Conservation (phyloP, 2,797 vertebrate species). For the Rhinatrema bivittatum region DNA sequence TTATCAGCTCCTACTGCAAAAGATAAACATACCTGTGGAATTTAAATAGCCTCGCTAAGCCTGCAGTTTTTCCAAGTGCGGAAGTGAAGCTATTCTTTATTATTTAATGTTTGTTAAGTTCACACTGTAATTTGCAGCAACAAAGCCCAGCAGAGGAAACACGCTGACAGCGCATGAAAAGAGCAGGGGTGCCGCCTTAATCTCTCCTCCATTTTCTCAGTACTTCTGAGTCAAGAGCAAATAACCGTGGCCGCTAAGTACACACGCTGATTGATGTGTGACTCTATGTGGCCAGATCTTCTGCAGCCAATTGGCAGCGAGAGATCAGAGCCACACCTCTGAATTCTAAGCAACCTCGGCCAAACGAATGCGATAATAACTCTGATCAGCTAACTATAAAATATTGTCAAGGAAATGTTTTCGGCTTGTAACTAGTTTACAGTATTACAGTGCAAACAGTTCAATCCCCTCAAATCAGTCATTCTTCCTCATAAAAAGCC, state of each 20-base stretch:
- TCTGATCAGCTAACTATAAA: slow-evolving; percentile 1
- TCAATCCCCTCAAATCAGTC: too few species aligned
- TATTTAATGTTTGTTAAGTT: slow-evolving; percentile 24
- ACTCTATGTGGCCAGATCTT: background rate
- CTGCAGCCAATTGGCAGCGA: background rate
- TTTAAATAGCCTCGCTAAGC: slow-evolving; percentile 19
- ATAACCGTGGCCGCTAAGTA: background rate
- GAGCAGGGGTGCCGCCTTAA: slow-evolving; percentile 21
- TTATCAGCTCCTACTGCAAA: background rate
- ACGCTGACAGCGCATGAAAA: slow-evolving; percentile 22
- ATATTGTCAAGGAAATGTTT: background rate
- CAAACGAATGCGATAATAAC: background rate
- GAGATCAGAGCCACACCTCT: slow-evolving; percentile 1
- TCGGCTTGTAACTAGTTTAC: background rate
- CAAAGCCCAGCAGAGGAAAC: slow-evolving; percentile 25
- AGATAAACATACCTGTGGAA: slow-evolving; percentile 18
- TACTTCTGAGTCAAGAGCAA: slow-evolving; percentile 16
- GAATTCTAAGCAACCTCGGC: background rate
- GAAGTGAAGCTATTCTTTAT: slow-evolving; percentile 16
- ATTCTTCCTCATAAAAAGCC: too few species aligned
- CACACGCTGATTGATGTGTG: slow-evolving; percentile 5
- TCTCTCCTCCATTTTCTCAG: slow-evolving; percentile 23
- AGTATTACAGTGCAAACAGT: too few species aligned
- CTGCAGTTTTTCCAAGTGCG: slow-evolving; percentile 9
- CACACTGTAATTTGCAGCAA: slow-evolving; percentile 15